phyloP scores from a whole-genome alignment of 2,797 vertebrate species.

The Spinus olivaceus region DNA sequence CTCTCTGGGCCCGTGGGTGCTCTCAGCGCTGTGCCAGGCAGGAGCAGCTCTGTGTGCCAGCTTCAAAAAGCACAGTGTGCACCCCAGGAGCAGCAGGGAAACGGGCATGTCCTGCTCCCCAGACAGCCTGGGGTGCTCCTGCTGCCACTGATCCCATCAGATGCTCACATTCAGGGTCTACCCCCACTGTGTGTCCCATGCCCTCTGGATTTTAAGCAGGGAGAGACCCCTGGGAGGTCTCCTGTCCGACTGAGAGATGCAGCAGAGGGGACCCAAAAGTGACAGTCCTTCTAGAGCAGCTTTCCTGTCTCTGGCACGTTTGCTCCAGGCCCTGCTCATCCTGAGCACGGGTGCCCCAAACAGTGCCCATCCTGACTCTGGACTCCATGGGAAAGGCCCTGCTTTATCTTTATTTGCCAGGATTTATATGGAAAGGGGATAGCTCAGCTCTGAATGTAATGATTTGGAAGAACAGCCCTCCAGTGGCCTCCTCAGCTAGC shows the following conservation, averaged over 20 bases:
- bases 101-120: neutral
- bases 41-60: neutral
- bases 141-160: neutral
- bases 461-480: conserved; percentile 77
- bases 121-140: rapidly evolving
- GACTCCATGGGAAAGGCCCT: neutral
- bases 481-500: conserved; percentile 64
- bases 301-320: rapidly evolving
- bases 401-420: conserved; percentile 74
- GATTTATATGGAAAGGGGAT: conserved; percentile 74
- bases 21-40: neutral
- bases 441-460: conserved; percentile 76
- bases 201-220: rapidly evolving
- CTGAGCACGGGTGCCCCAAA: neutral
- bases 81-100: rapidly evolving
- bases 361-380: neutral
- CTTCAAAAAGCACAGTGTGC: rapidly evolving
- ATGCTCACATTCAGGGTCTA: rapidly evolving
- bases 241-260: neutral
- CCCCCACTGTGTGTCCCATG: rapidly evolving
- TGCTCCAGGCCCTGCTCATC: neutral
- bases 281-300: neutral
- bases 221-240: neutral
- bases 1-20: neutral
- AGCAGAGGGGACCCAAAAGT: neutral